These are phyloP conservation scores for Saguinus midas DNA, from an alignment of 2,113 vertebrate genomes.

Conservation along the genomic window DNA sequence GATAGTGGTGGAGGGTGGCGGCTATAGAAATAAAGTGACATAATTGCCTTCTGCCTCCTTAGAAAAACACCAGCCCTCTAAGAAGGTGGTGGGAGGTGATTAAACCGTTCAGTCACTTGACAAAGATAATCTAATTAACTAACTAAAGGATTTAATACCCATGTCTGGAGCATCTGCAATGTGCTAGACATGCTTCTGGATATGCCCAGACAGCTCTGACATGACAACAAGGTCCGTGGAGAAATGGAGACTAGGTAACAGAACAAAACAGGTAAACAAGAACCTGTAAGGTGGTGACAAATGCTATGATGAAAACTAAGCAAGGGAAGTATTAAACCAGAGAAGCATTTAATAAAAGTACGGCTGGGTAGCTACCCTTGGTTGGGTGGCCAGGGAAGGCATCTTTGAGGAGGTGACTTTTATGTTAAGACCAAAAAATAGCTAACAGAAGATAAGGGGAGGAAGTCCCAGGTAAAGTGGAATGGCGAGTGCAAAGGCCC, in stretches of 20 bases:
- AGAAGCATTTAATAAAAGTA: not conserved
- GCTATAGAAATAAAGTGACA: not conserved
- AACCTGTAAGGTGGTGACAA: not conserved
- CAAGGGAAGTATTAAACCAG: not conserved
- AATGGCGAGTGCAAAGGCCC: not conserved
- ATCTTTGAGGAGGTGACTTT: not conserved
- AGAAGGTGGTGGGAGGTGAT: not conserved
- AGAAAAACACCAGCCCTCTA: not conserved
- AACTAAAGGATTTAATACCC: not conserved
- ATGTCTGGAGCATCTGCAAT: not conserved
- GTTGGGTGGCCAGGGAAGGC: not conserved
- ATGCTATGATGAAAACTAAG: not conserved
- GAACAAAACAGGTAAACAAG: not conserved
- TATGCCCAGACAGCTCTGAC: not conserved
- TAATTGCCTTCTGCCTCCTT: not conserved
- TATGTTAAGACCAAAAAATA: not conserved
- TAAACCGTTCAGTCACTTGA: not conserved
- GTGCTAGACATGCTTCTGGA: not conserved
- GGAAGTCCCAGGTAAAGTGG: not conserved
- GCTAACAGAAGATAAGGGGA: not conserved
- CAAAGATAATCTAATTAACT: not conserved
- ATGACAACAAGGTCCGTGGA: not conserved
- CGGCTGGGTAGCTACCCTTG: no score
- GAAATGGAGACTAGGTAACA: not conserved
- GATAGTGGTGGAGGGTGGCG: no score